Base-by-base conservation (phyloP, 2,888 invertebrate species). In the Coleophora flavipennella region DNA sequence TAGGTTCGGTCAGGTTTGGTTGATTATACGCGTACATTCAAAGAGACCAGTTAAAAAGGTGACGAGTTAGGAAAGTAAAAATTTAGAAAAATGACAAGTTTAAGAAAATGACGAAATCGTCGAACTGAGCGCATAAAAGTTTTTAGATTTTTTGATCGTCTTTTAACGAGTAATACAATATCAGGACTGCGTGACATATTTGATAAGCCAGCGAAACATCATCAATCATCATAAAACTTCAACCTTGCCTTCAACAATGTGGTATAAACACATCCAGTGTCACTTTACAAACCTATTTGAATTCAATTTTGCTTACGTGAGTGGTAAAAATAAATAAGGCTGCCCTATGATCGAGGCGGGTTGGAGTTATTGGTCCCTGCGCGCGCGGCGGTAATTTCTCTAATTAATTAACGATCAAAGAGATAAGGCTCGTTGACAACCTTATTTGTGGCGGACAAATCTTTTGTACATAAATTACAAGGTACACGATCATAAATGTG, bases 381-480 rank as follows among this genome's bases (percentile, higher is more conserved):
- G 66, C 78, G 62, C 71, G 71, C 65, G 72, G 74, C 72, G 78
- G 78, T 75, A 84, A 84, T 83, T 81, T 83, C 83, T 83, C 83
- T 84, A 84, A 84, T 84, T 84, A 84, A 83, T 83, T 83, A 83
- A 78, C 79, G 84, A 84, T 84, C 77, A 72, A 61, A 64, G 75
- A 81, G 83, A 83, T 83, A 83, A 83, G 73, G 68, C 69, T 60
- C 75, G 75, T 78, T 83, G 83, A 84, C 84, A 84, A 81, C 72
- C 75, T 84, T 83, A 84, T 84, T 84, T 84, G 84, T 84, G 81
- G 83, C 75, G 66, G 73, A 80, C 81, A 81, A 84, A 84, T 83
- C 81, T 80, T 74, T 73, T 66, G 72, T 67, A 73, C 83, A 84
- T 84, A 83, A 84, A 84, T 84, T 81, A 76, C 65, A 75, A 60